These are phyloP conservation scores for Vespertilio murinus DNA, from an alignment of 2,797 vertebrate species.

Conservation along the genomic window DNA sequence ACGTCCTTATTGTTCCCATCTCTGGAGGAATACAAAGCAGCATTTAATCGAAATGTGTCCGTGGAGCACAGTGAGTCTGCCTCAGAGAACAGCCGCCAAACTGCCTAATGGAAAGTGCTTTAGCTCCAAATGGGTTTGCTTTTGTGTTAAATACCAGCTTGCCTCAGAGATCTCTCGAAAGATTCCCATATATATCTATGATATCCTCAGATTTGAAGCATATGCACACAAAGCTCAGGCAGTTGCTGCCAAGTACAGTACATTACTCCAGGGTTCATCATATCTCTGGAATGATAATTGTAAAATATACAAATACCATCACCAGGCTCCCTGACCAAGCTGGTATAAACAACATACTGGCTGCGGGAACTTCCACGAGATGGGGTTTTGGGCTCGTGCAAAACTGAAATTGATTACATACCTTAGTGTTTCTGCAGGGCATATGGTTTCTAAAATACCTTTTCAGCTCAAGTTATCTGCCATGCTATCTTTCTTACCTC, in stretches of 20 bases:
- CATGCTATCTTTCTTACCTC: neutral
- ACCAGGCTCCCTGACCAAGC: slow-evolving; percentile 77
- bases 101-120: slow-evolving; percentile 86
- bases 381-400: neutral
- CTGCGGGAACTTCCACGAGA: neutral
- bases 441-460: neutral
- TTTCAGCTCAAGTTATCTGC: neutral
- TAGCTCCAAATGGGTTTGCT: slow-evolving; percentile 86
- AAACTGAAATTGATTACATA: neutral
- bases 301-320: slow-evolving; percentile 79
- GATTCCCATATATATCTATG: slow-evolving; percentile 83
- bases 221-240: slow-evolving; percentile 83
- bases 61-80: slow-evolving; percentile 80
- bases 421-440: neutral
- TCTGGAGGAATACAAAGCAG: slow-evolving; percentile 84
- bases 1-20: slow-evolving; percentile 83
- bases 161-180: slow-evolving; percentile 85
- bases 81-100: slow-evolving; percentile 87
- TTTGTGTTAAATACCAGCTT: slow-evolving; percentile 89
- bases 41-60: slow-evolving; percentile 86
- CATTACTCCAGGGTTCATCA: slow-evolving; percentile 80
- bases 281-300: slow-evolving; percentile 80
- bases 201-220: slow-evolving; percentile 86
- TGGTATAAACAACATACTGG: slow-evolving; percentile 52
- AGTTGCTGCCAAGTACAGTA: slow-evolving; percentile 81